Evolutionary conservation across 2,113 vertebrate genomes (phyloP), one percentile per base, ranked within the genome.

Genomic region (Malurus cyaneus): DNA sequence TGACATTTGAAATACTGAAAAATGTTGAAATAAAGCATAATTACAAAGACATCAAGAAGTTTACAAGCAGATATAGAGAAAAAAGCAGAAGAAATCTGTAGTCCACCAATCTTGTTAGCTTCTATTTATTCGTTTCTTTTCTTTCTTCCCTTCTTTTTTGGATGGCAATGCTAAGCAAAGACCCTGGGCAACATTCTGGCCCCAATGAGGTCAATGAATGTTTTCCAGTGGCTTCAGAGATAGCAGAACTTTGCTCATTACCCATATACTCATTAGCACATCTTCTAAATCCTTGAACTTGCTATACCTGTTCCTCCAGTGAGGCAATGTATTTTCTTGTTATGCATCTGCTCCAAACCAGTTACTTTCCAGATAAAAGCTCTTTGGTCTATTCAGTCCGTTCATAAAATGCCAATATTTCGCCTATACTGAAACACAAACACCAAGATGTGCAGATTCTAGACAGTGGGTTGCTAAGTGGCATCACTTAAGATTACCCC

Each of bases 161-260:
- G 7, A 50, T 77, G 57, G 72, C 47, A 92, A 31, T 92, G 74
- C 70, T 76, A 76, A 89, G 77, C 54, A 85, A 89, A 87, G 70
- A 70, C 80, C 83, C 72, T 83, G 83, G 80, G 72, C 88, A 96
- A 90, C 72, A 86, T 92, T 69, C 79, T 79, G 82, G 52, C 49
- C 80, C 28, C 82, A 88, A 0, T 74, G 69, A 92, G 88, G 82
- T 84, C 90, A 92, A 34, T 56, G 26, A 70, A 71, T 88, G 44
- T 80, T 94, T 95, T 92, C 67, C 88, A 79, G 7, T 79, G 72
- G n/a, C 92, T 94, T 93, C 52, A 88, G 79, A 90, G 92, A 86
- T 41, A 84, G 69, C 73, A 89, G 60, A 94, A 90, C 26, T 86
- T 92, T 39, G 66, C 65, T 95, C 50, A 69, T 94, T 95, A 83